Base-by-base conservation (phyloP, 2,797 vertebrate genomes). In the Pampus argenteus region DNA sequence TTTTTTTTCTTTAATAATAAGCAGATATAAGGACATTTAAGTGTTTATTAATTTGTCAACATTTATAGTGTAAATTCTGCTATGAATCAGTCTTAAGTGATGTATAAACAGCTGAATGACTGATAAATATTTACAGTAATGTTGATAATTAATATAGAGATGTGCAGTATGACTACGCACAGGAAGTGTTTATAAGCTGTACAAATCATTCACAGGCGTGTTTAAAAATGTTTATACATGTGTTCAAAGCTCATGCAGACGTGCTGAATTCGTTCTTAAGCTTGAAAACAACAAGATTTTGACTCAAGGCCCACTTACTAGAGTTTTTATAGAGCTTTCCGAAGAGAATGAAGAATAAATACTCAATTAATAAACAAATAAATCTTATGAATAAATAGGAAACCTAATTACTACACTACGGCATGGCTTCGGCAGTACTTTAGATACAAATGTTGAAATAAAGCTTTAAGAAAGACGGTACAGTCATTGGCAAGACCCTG, bases 401-500 rank as follows among this genome's bases (percentile, higher is more conserved):
- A 61, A 44, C 9, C 4, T 34, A 20, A 13, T 34, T 10, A 26
- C 34, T 1, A 31, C 10, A 36, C 13, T 22, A 25, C 10, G 29
- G n/a, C 25, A 8, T 11, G 2, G 5, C 6, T 60, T 22, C 4
- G 8, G 34, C 4, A 25, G 18, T 20, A 22, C 42, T 38, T 17
- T 40, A 56, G 54, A 63, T 14, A 34, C 8, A 64, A 29, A 57
- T 55, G 44, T 38, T 51, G 8, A 38, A 60, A 49, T 11, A 2
- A 23, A 42, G 62, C 22, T 51, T 3, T 28, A 62, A 66, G 52
- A 54, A 38, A 25, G 18, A 22, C 59, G 22, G 15, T 28, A 8
- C 9, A 31, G 34, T 28, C 20, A 18, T 45, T 40, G 22, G 28
- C 57, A 60, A 54, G 2, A 54, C 2, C 6, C 15, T 47, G 40